These are phyloP conservation scores for Clepsis dumicolana DNA, from an alignment of 2,888 invertebrate genomes.

Conservation along the genomic window DNA sequence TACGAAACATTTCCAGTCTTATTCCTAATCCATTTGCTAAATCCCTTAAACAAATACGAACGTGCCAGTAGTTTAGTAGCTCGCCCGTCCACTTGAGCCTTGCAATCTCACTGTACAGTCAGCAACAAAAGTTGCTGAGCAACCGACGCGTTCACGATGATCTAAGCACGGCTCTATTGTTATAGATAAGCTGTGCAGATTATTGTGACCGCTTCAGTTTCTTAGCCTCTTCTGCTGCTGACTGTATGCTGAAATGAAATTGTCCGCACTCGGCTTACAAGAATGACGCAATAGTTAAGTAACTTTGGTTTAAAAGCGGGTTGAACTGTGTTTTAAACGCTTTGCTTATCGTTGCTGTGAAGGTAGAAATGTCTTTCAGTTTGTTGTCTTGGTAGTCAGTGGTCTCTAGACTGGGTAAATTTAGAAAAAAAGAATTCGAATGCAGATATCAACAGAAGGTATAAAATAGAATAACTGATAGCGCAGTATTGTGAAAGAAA, in stretches of 20 bases:
- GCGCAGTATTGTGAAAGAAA: too few relatives aligned
- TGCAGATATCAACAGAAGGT: too few relatives aligned
- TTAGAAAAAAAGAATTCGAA: too few relatives aligned
- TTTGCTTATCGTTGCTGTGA: background rate
- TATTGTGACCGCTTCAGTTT: too few relatives aligned
- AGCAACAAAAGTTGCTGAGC: too few relatives aligned
- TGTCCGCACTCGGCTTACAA: constrained; percentile 3
- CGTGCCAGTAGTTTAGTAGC: constrained; percentile 10
- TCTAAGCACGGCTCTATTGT: too few relatives aligned
- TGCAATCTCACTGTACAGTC: too few relatives aligned
- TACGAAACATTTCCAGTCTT: background rate
- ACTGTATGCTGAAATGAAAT: background rate
- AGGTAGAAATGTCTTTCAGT: background rate
- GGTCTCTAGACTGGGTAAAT: background rate
- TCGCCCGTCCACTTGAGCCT: background rate
- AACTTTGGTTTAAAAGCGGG: background rate
- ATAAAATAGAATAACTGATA: too few relatives aligned
- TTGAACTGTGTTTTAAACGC: background rate
- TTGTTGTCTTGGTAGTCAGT: background rate
- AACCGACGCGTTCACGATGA: too few relatives aligned
- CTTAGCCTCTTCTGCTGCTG: too few relatives aligned
- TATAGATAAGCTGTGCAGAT: too few relatives aligned
- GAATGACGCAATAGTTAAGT: constrained; percentile 12
- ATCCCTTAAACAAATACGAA: background rate
- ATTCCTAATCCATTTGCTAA: background rate